Evolutionary conservation across 1,140 invertebrate species (phyloP).

Genomic region (Phymorhynchus buccinoides): DNA sequence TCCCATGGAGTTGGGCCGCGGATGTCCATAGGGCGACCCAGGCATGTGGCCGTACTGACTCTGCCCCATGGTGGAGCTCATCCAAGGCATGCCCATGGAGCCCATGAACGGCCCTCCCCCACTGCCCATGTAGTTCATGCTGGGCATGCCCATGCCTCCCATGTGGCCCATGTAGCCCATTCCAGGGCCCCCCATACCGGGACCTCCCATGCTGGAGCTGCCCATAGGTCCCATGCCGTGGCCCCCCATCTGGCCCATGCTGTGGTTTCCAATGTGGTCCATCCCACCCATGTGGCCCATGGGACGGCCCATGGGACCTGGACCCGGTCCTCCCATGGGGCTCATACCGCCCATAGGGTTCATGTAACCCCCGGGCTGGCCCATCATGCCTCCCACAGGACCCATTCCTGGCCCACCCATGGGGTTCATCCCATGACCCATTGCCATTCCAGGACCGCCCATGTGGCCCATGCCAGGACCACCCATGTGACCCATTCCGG

Average conservation of each 20-base stretch:
- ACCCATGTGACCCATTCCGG: conserved; percentile 31
- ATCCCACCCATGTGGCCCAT: conserved; percentile 31
- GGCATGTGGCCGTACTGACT: conserved; percentile 7
- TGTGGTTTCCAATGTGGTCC: conserved; percentile 6
- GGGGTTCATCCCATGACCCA: background rate
- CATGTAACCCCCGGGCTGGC: conserved; percentile 14
- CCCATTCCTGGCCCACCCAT: conserved; percentile 34
- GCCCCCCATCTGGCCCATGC: background rate
- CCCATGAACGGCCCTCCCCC: conserved; percentile 28
- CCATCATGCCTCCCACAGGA: conserved; percentile 30
- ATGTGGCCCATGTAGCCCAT: conserved; percentile 27
- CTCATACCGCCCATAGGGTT: conserved; percentile 13
- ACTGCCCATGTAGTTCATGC: conserved; percentile 31
- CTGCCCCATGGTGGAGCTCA: conserved; percentile 32
- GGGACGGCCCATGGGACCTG: conserved; percentile 17
- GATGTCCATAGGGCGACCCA: background rate
- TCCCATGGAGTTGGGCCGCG: background rate
- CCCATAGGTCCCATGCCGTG: conserved; percentile 28
- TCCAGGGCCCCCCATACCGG: background rate
- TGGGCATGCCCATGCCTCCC: conserved; percentile 32
- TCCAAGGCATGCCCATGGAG: conserved; percentile 30
- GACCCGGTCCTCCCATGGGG: background rate
- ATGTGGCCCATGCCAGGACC: conserved; percentile 29
- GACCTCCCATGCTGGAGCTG: background rate
- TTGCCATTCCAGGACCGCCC: conserved; percentile 20